Conservation (phyloP, 2,113 vertebrate genomes). For the Corythornis madagascariensis region DNA sequence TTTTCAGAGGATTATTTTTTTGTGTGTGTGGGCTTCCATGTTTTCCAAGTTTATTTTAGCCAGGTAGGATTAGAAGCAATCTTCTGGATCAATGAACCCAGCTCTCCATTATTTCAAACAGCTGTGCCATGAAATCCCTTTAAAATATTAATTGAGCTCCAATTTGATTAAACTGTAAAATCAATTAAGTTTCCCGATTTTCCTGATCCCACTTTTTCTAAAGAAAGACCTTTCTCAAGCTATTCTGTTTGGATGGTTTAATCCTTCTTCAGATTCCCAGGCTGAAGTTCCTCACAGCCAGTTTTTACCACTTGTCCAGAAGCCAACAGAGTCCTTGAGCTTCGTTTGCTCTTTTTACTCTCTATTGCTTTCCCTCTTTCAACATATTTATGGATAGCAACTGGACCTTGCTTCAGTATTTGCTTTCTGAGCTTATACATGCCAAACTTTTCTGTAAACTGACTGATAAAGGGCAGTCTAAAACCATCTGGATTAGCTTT, state of each 20-base stretch:
- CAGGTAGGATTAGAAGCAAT: conserved; percentile 38
- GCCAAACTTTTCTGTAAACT: background rate
- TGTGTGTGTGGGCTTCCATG: background rate
- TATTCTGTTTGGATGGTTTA: background rate
- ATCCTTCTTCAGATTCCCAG: background rate
- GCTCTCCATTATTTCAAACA: conserved; percentile 36
- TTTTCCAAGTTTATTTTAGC: background rate
- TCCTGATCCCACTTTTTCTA: background rate
- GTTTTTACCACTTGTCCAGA: background rate
- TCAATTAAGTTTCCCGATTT: background rate
- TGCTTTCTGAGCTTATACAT: background rate
- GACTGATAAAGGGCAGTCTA: background rate
- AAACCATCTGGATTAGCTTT: background rate
- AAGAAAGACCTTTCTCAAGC: background rate
- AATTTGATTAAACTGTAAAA: conserved; percentile 46
- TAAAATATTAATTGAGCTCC: conserved; percentile 60
- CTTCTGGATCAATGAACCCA: conserved; percentile 46
- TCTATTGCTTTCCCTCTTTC: background rate
- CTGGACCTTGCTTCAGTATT: background rate
- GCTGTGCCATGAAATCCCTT: conserved; percentile 30
- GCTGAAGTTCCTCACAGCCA: background rate
- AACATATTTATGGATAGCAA: background rate
- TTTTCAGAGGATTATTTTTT: background rate
- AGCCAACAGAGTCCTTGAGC: background rate
- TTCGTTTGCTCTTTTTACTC: background rate